Conservation (phyloP, 23 tunicate genomes). For the Clavelina lepadiformis region DNA sequence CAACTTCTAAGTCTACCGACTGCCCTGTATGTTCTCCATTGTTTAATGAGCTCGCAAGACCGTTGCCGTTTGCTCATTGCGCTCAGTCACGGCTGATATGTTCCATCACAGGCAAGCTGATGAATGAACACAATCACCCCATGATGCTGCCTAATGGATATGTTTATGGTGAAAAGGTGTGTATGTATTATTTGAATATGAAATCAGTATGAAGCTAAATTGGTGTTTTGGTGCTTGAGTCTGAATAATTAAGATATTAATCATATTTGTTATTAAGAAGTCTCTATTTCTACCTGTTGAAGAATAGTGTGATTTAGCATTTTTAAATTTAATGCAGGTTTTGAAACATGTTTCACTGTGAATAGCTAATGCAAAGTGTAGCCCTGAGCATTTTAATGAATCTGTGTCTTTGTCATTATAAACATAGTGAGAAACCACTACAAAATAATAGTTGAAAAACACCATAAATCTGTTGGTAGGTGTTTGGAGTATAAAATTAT, state of each 20-base stretch:
- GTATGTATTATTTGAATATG: too few relatives aligned
- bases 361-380: too few relatives aligned
- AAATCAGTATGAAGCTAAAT: background rate
- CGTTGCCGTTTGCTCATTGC: slow-evolving; percentile 81
- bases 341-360: too few relatives aligned
- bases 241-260: background rate
- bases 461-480: too few relatives aligned
- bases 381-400: too few relatives aligned
- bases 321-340: too few relatives aligned
- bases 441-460: too few relatives aligned
- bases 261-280: background rate
- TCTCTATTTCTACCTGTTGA: too few relatives aligned
- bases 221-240: background rate
- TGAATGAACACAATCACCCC: slow-evolving; percentile 90
- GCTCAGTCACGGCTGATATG: slow-evolving; percentile 86
- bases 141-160: slow-evolving; percentile 95
- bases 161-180: slow-evolving; percentile 84
- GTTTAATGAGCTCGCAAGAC: slow-evolving; percentile 78
- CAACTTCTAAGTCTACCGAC: slow-evolving; percentile 57
- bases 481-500: too few relatives aligned
- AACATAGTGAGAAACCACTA: too few relatives aligned
- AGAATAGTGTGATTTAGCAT: too few relatives aligned
- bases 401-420: too few relatives aligned
- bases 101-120: slow-evolving; percentile 76
- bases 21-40: slow-evolving; percentile 81